Evolutionary conservation across 2,797 vertebrate species (phyloP), one percentile per base, ranked within the genome.

Genomic region (Lepilemur ruficaudatus): DNA sequence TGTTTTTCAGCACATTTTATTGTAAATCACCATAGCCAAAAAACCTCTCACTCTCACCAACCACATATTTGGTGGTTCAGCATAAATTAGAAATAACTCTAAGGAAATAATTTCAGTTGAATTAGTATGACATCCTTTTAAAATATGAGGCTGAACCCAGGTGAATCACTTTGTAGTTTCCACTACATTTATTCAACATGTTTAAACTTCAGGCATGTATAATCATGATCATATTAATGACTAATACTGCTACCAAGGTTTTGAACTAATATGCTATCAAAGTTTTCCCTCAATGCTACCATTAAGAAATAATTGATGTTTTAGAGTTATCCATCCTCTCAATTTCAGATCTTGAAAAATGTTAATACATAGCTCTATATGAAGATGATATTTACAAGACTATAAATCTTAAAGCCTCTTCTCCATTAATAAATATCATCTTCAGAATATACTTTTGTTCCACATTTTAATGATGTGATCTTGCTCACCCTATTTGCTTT

Each of bases 81-180:
- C 57, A 81, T 91, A 95, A 92, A 76, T 90, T 67, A 95, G 22
- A 72, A 6, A 55, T 43, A 87, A 28, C 1, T 72, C 43, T 89
- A 83, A 86, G 18, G 87, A 90, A 88, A 92, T 87, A 87, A 86
- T 89, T 67, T 87, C 76, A 87, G 73, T 63, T 90, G 76, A 90
- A 80, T 89, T 70, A 83, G 23, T 73, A 70, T 48, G 32, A 25
- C 2, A 50, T 61, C 15, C 17, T 55, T 88, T 93, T 72, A 83
- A 48, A 67, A 67, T 88, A 32, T 55, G 79, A 92, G 79, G 46
- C 22, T 78, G 35, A 92, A 50, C 22, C 18, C 15, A 50, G 30
- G 20, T 48, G 73, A 84, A 78, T 81, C n/a, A 87, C 32, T 70
- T 94, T 52, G 41, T 80, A 84, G 13, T 86, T 93, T 89, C 38